Conservation (phyloP, 1,140 invertebrate species). For the Acromyrmex echinatior region DNA sequence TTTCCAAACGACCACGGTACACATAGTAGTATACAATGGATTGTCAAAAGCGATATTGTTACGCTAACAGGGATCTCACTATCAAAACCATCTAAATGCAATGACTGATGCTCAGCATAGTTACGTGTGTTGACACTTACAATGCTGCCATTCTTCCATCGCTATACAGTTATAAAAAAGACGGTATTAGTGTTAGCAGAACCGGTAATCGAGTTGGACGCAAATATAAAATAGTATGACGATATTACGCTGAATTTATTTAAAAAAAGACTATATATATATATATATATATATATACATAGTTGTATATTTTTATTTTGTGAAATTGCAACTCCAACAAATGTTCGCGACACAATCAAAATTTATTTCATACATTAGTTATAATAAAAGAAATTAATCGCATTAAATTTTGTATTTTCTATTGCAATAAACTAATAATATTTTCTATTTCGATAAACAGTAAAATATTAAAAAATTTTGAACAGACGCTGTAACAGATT, state of each 20-base stretch:
- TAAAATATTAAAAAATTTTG: not conserved
- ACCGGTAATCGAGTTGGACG: not conserved
- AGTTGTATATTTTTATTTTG: not conserved
- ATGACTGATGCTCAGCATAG: conserved; percentile 70
- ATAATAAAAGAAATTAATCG: not conserved
- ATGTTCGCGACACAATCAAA: not conserved
- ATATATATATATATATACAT: not conserved
- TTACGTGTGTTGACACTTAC: conserved; percentile 88
- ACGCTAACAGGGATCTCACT: conserved; percentile 67
- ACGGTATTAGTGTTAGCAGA: conserved; percentile 65
- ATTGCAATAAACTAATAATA: not conserved
- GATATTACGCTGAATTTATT: conserved; percentile 17
- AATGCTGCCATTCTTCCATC: conserved; percentile 91
- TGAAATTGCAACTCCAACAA: not conserved
- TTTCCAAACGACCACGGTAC: conserved; percentile 39
- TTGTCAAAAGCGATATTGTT: conserved; percentile 67
- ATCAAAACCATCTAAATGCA: conserved; percentile 70
- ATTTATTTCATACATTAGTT: conserved; percentile 17
- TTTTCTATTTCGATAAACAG: not conserved
- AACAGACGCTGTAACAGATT: not conserved
- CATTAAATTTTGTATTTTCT: conserved; percentile 10
- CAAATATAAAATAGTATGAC: conserved; percentile 17
- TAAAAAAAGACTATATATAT: not conserved
- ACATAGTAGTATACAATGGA: conserved; percentile 61
- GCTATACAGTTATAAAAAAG: conserved; percentile 87